phyloP scores from a whole-genome alignment of 1,140 invertebrate species.

The Apocrypta bakeri region DNA sequence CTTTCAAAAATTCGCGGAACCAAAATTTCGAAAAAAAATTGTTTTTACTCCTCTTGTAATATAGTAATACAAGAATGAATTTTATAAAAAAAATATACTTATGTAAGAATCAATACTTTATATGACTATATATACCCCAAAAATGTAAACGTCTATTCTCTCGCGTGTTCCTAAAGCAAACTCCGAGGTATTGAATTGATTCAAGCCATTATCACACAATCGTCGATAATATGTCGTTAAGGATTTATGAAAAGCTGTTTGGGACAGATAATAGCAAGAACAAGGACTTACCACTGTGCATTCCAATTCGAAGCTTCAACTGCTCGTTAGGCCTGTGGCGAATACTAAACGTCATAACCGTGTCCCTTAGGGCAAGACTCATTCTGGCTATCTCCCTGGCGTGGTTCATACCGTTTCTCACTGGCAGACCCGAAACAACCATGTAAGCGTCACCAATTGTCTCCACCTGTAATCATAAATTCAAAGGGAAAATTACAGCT shows the following conservation, averaged over 20 bases:
- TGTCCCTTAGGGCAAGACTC: conserved; percentile 89
- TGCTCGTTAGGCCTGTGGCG: conserved; percentile 90
- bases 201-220: too few species aligned
- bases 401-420: conserved; percentile 90
- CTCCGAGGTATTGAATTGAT: too few species aligned
- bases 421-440: conserved; percentile 92
- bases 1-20: too few species aligned
- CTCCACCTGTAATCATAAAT: conserved; percentile 85
- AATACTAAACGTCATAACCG: conserved; percentile 92
- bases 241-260: not conserved
- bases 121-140: too few species aligned
- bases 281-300: conserved; percentile 88
- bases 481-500: conserved; percentile 39
- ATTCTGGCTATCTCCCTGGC: conserved; percentile 93
- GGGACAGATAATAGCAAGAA: not conserved
- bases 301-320: conserved; percentile 94
- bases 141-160: too few species aligned
- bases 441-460: conserved; percentile 99
- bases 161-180: too few species aligned
- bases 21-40: too few species aligned
- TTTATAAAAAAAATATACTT: too few species aligned
- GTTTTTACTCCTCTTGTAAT: too few species aligned
- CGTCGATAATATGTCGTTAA: not conserved
- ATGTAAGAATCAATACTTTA: too few species aligned
- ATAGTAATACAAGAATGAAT: too few species aligned